Evolutionary conservation across 2,113 vertebrate genomes (phyloP).

Genomic region (Steatornis caripensis): DNA sequence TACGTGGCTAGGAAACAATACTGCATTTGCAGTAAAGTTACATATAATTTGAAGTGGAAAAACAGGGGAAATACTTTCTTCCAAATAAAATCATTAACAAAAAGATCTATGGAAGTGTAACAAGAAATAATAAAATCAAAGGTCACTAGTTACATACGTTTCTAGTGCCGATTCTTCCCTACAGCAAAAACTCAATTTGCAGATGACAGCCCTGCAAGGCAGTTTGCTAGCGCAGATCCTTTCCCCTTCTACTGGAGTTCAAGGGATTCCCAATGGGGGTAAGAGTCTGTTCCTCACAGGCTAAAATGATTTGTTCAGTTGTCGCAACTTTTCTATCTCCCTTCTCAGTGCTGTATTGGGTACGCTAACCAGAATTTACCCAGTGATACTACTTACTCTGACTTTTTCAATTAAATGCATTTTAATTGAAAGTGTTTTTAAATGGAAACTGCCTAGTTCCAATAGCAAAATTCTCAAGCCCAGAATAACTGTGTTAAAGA

Average conservation of each 20-base stretch:
- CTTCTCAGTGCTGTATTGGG: background rate
- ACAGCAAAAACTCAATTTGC: slow-evolving; percentile 9
- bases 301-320: background rate
- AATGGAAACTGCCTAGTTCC: background rate
- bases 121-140: slow-evolving; percentile 15
- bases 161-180: slow-evolving; percentile 2
- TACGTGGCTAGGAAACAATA: background rate
- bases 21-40: background rate
- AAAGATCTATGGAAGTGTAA: background rate
- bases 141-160: background rate
- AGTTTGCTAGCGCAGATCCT: background rate
- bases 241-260: background rate
- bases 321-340: background rate
- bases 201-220: slow-evolving; percentile 7
- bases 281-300: background rate
- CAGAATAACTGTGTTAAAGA: background rate
- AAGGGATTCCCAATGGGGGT: background rate
- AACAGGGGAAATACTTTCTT: background rate
- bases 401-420: background rate
- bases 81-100: background rate
- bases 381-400: background rate
- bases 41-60: background rate
- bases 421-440: background rate
- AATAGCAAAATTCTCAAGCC: background rate
- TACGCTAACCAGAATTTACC: background rate